Base-by-base conservation (phyloP, 2,888 invertebrate species). In the Rhagophthalmus giganteus region DNA sequence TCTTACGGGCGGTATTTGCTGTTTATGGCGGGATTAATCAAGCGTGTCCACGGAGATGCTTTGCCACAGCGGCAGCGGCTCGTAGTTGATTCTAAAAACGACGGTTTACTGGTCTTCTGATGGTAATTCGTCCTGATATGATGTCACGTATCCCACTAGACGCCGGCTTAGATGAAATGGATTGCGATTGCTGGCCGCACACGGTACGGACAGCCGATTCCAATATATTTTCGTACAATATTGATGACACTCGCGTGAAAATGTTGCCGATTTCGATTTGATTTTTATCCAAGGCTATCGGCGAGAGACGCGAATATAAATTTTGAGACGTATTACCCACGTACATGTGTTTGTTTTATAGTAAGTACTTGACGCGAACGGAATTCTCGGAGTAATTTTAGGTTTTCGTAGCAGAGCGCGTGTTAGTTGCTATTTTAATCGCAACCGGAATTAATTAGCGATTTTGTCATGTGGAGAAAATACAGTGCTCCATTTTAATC, bases 91-190 rank as follows among this genome's bases (percentile, higher is more conserved):
- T 39, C 11, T 30, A 25, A 27, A 37, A 30, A n/a, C n/a, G 46
- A 42, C 49, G 45, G 41, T 48, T 41, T 42, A 48, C 42, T 47
- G 54, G 44, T 44, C 58, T 34, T 48, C 54, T 64, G 62, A 64
- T 57, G 62, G 57, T 64, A 59, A 63, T 64, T 61, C 62, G 57
- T 57, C 54, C 52, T 56, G 64, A 64, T 61, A 55, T 57, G 56
- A 58, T 64, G 64, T 64, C 64, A 63, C 64, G 62, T 64, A 63
- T 61, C 60, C 46, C 25, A 31, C 50, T 24, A 51, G 55, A 46
- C 51, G 50, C 40, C 46, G 47, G 39, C 51, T 51, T 42, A 47
- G 41, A 55, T 51, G 42, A 51, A 47, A 55, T 51, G 34, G 41
- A 51, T 46, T 32, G 50, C 51, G 51, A 46, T 47, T 47, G 55